phyloP scores from a whole-genome alignment of 2,113 vertebrate genomes.

The Pipra filicauda region DNA sequence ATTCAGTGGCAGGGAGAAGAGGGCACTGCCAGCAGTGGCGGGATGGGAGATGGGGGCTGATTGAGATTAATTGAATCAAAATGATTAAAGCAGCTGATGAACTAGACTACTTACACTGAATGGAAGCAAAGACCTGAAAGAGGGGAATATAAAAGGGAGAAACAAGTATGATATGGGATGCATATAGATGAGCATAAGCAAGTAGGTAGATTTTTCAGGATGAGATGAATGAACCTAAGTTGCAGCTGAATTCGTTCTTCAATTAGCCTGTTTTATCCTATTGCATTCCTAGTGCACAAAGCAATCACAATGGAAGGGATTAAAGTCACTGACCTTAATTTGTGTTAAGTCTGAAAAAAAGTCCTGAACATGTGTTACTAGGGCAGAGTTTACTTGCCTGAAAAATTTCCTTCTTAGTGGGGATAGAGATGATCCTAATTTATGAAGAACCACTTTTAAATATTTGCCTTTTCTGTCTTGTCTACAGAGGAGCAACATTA shows the following conservation, averaged over 20 bases:
- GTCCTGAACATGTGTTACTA: constrained; percentile 18
- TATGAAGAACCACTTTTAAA: neutral
- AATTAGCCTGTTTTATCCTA: neutral
- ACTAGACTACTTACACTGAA: neutral
- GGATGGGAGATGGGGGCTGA: neutral
- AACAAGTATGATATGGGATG: neutral
- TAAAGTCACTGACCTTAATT: constrained; percentile 49
- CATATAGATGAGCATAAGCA: neutral
- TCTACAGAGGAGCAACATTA: neutral
- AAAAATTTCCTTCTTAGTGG: constrained; percentile 14
- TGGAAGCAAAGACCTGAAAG: neutral
- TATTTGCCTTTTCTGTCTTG: constrained; percentile 17
- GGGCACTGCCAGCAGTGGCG: neutral
- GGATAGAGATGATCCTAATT: neutral
- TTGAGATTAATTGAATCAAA: neutral
- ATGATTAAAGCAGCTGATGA: neutral
- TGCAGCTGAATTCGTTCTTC: constrained; percentile 13
- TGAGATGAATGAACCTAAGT: neutral
- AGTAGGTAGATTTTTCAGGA: neutral
- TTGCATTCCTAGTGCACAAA: constrained; percentile 5
- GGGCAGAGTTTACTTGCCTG: neutral
- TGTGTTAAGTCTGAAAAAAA: constrained; percentile 18
- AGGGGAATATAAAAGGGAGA: neutral
- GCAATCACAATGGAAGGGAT: constrained; percentile 30
- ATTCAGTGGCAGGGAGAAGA: neutral